Evolutionary conservation across 1,140 invertebrate genomes (phyloP), one percentile per base, ranked within the genome.

Genomic region (Solenopsis fugax): DNA sequence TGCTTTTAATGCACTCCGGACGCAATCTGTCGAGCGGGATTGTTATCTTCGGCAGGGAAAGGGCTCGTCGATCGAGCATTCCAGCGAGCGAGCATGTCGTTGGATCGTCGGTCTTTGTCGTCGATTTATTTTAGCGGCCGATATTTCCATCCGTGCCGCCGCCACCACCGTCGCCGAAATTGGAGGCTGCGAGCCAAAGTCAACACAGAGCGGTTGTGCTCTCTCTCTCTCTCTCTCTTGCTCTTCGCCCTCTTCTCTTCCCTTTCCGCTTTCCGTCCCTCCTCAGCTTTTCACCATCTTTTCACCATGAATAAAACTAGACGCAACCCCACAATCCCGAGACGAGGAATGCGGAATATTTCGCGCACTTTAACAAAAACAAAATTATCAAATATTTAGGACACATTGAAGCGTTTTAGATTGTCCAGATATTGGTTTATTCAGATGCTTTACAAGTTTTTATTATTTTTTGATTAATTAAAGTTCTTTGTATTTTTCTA

Each of bases 81-180:
- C 75, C 77, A 56, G 34, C 88, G 52, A 82, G 24, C 80, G 71
- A 56, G 56, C 45, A 84, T 89, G 87, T 90, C 87, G 90, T 88
- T 92, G 90, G 84, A 90, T 87, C 85, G 85, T 65, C 71, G 84
- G 67, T 86, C 87, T 90, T 89, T 92, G 86, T 91, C 89, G 90
- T 93, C 90, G 86, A 93, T 92, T 93, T 94, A 94, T 94, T 94
- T 94, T 93, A 92, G 93, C 92, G 87, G 89, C 91, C 93, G 92
- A 94, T 93, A 93, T 94, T 94, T 93, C 92, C 92, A 94, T 93
- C 92, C 92, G 87, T 92, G 87, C 92, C 80, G 87, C 85, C 80
- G 88, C 48, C 65, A 24, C 92, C 82, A 87, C 86, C 84, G 88
- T 87, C 89, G 54, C 50, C 69, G 69, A 84, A 84, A 84, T 84